Conservation (phyloP, 2,113 vertebrate genomes). For the Pteropus alecto region DNA sequence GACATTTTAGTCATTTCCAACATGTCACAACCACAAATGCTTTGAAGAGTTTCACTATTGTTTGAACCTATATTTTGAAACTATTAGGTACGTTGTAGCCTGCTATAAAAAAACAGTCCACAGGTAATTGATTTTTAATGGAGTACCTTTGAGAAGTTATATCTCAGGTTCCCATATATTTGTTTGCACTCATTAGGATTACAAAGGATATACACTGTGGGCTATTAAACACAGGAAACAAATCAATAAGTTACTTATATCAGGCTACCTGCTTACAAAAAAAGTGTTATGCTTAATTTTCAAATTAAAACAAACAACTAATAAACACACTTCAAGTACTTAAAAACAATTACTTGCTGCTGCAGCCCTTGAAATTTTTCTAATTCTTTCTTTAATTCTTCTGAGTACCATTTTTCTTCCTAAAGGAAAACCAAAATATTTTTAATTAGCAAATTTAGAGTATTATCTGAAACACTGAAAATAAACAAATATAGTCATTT, state of each 20-base stretch:
- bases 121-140: neutral
- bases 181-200: conserved; percentile 18
- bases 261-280: conserved; percentile 79
- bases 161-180: neutral
- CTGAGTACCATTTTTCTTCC: conserved; percentile 99
- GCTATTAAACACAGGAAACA: conserved; percentile 70
- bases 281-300: conserved; percentile 78
- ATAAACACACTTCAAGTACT: conserved; percentile 84
- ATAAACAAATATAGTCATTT: conserved; percentile 65
- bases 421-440: conserved; percentile 70
- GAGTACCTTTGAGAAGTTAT: neutral
- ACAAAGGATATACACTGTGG: neutral
- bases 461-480: conserved; percentile 70
- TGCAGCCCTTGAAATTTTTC: conserved; percentile 97
- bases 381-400: conserved; percentile 98
- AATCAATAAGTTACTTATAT: conserved; percentile 78
- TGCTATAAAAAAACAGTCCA: neutral
- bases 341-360: conserved; percentile 98
- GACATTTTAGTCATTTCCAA: conserved; percentile 23
- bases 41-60: neutral
- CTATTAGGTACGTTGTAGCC: neutral
- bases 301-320: conserved; percentile 76
- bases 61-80: conserved; percentile 24
- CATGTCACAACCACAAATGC: conserved; percentile 32
- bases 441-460: conserved; percentile 64